Percentiles rank a stretch among this genome's conserved stretches.
Evolutionary conservation across 2,797 vertebrate genomes (phyloP).

Genomic region (Dipus sagitta): DNA sequence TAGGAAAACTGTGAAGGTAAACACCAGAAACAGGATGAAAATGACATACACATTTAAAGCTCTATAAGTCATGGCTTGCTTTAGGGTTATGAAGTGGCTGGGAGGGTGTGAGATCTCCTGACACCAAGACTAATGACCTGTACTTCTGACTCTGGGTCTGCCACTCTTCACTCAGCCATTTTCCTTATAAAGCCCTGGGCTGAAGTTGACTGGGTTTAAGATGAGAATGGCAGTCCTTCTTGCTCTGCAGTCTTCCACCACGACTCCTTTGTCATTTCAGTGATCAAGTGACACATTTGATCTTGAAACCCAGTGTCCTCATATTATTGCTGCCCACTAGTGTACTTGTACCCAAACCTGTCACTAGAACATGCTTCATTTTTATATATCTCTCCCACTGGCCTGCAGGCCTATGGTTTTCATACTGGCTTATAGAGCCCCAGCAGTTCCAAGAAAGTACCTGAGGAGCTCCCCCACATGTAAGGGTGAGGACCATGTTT

Average conservation of each 20-base stretch:
- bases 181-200: neutral
- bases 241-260: neutral
- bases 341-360: neutral
- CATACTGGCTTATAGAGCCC: neutral
- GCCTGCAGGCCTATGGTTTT: neutral
- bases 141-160: neutral
- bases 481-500: no score
- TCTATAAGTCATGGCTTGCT: neutral
- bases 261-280: neutral
- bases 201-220: neutral
- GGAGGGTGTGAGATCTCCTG: neutral
- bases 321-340: neutral
- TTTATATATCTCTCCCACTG: no score
- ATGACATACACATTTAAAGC: neutral
- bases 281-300: neutral
- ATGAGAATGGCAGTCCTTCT: neutral
- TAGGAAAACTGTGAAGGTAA: neutral
- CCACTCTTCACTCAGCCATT: neutral
- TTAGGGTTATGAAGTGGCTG: neutral
- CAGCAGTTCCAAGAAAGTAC: neutral
- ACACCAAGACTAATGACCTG: neutral
- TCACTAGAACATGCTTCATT: neutral
- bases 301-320: neutral
- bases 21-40: slow-evolving; percentile 12
- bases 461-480: neutral